These are phyloP conservation scores for Coregonus suidteri DNA, from an alignment of 2,797 vertebrate species.

Conservation along the genomic window DNA sequence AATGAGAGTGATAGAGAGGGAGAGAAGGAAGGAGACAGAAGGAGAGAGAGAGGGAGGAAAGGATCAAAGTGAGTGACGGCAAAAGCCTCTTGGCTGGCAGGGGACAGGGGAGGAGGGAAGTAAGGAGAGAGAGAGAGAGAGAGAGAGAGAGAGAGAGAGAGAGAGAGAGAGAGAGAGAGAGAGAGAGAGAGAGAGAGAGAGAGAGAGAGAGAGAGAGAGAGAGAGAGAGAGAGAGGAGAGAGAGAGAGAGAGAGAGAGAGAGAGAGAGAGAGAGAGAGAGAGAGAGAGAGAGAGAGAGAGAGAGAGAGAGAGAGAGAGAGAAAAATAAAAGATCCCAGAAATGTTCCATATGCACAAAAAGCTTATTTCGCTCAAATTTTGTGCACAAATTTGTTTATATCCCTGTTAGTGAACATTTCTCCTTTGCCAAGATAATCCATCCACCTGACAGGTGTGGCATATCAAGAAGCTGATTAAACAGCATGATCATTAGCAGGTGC, in stretches of 20 bases:
- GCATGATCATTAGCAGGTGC: too few species aligned
- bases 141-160: slow-evolving; percentile 6
- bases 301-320: slow-evolving; percentile 28
- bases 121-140: slow-evolving; percentile 24
- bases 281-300: slow-evolving; percentile 28
- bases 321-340: too few species aligned
- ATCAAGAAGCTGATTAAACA: too few species aligned
- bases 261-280: neutral
- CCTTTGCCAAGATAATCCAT: too few species aligned
- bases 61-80: too few species aligned
- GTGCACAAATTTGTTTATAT: too few species aligned
- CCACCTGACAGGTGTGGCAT: too few species aligned
- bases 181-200: slow-evolving; percentile 18
- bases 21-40: neutral
- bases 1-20: neutral
- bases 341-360: too few species aligned
- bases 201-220: slow-evolving; percentile 16
- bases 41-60: slow-evolving; percentile 29
- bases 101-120: slow-evolving; percentile 7
- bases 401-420: too few species aligned
- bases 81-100: too few species aligned
- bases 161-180: slow-evolving; percentile 27
- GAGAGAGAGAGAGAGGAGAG: slow-evolving; percentile 14
- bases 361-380: too few species aligned
- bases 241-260: slow-evolving; percentile 30